A percentile compares a stretch with the other conserved stretches of the same genome.
These are phyloP conservation scores for Ametastegia equiseti DNA, from an alignment of 2,888 invertebrate species.

Conservation along the genomic window DNA sequence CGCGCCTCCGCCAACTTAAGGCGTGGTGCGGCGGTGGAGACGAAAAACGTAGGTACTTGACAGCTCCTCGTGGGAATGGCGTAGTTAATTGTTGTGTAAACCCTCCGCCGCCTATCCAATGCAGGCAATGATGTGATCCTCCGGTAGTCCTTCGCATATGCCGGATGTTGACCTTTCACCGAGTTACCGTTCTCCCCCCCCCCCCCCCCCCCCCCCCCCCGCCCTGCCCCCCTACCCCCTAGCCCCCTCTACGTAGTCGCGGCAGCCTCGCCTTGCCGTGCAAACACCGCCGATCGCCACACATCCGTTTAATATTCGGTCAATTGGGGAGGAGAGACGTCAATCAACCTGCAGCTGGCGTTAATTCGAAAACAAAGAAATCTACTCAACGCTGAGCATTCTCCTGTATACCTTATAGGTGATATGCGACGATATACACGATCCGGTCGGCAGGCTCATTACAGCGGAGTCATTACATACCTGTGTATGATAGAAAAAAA, in stretches of 20 bases:
- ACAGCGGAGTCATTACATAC: neutral
- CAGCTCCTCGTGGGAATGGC: neutral
- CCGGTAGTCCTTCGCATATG: neutral
- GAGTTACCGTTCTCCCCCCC: slow-evolving; percentile 47
- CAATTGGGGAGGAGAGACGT: too few relatives aligned
- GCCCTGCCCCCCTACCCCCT: neutral
- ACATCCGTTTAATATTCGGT: slow-evolving; percentile 6
- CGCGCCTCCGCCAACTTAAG: neutral
- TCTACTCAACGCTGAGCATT: neutral
- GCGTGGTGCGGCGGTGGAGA: neutral
- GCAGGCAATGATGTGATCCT: neutral
- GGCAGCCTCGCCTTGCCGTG: too few relatives aligned
- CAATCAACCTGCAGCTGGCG: too few relatives aligned
- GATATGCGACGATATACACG: too few relatives aligned
- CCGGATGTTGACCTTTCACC: slow-evolving; percentile 61
- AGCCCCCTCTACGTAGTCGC: neutral
- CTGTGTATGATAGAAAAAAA: too few relatives aligned
- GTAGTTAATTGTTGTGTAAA: slow-evolving; percentile 56
- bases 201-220: neutral
- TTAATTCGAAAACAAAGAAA: neutral
- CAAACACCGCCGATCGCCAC: neutral
- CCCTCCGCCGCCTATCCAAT: neutral
- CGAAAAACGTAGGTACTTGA: neutral
- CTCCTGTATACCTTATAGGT: too few relatives aligned
- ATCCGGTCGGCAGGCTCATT: too few relatives aligned